Percentiles rank a stretch among this genome's conserved stretches.
These are phyloP conservation scores for Leuctra nigra DNA, from an alignment of 2,888 invertebrate species.

Conservation along the genomic window DNA sequence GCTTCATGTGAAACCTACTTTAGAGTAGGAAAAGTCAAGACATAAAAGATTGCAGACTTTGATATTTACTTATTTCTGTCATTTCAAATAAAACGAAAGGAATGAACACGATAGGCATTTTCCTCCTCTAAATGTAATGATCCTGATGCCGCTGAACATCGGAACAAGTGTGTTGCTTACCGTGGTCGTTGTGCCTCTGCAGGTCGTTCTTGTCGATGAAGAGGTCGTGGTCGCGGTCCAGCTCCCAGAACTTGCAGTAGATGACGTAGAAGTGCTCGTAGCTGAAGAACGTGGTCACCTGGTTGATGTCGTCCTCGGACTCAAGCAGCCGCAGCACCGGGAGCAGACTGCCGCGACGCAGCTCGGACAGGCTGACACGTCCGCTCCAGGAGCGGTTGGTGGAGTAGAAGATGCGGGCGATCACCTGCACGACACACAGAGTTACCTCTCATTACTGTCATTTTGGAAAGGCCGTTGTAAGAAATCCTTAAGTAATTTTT, in stretches of 20 bases:
- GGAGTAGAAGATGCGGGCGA: conserved; percentile 95
- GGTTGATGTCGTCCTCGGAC: conserved; percentile 96
- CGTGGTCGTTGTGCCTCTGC: conserved; percentile 91
- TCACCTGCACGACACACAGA: conserved; percentile 55
- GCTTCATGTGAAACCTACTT: too few species aligned
- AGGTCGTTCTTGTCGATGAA: conserved; percentile 92
- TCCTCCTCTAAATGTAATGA: too few species aligned
- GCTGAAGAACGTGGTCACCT: conserved; percentile 67
- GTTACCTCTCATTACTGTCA: too few species aligned
- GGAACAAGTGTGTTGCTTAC: too few species aligned
- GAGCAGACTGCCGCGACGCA: conserved; percentile 85
- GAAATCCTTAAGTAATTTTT: too few species aligned
- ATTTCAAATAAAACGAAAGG: too few species aligned
- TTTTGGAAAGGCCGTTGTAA: too few species aligned
- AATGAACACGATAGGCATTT: too few species aligned
- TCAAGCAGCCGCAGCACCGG: conserved; percentile 69
- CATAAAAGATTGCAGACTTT: too few species aligned
- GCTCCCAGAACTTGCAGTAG: conserved; percentile 99
- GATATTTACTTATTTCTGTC: too few species aligned
- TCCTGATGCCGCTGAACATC: too few species aligned
- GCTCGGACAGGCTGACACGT: conserved; percentile 77
- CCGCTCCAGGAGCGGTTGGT: conserved; percentile 98
- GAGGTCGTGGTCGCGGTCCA: conserved; percentile 96
- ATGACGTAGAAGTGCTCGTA: conserved; percentile 99
- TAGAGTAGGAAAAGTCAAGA: too few species aligned